Base-by-base conservation (phyloP, 2,797 vertebrate species). In the Synanceia verrucosa region DNA sequence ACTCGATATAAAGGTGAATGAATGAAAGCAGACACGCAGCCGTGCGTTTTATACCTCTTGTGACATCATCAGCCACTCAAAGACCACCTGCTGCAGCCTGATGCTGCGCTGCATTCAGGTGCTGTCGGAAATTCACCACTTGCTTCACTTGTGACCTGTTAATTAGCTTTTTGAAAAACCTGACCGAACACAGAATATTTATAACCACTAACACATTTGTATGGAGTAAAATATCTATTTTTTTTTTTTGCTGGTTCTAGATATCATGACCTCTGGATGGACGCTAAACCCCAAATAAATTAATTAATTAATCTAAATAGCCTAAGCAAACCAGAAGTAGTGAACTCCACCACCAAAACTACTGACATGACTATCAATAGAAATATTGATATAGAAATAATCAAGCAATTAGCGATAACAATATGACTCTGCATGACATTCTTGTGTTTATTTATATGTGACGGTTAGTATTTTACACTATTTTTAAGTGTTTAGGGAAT, bases 31-130 rank as follows among this genome's bases (percentile, higher is more conserved):
- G 19, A 26, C 37, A 2, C 0, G 31, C 62, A 2, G 21, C 66
- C 1, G 18, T 1, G 46, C 1, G 0, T 33, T 82, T 89, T 92
- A 89, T 91, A 80, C 58, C 13, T n/a, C 12, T 1, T 3, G 10
- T 83, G 85, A 84, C 74, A 37, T 87, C 84, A 86, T 44, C 77
- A 21, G 14, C 9, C 21, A 51, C 34, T 65, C 59, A 31, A n/a
- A 0, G 0, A 5, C 21, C 76, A 78, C 81, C 79, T 80, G 81
- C 61, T 29, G 47, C 0, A 24, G 16, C 12, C 16, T 3, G n/a
- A 1, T 0, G 4, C 1, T 3, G 0, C 9, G 79, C 6, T 62
- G 70, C 70, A 1, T 84, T 79, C 70, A 65, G 0, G 60, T 24
- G 19, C 29, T 11, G 50, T 66, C 10, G 60, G 48, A 58, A 16